These are phyloP conservation scores for Lagria hirta DNA, from an alignment of 2,888 invertebrate genomes.

Conservation along the genomic window DNA sequence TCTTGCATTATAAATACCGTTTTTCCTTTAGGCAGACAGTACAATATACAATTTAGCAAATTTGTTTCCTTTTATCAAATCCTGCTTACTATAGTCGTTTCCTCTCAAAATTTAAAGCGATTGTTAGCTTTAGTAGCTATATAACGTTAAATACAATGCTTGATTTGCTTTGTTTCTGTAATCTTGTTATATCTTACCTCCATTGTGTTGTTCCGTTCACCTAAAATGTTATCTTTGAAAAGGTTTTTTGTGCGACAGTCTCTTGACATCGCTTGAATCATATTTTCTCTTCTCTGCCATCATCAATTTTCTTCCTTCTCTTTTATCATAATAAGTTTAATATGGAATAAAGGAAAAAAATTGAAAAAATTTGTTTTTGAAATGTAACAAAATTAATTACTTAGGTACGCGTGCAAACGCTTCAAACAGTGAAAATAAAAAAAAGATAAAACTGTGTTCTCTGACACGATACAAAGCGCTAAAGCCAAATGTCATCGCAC, in stretches of 20 bases:
- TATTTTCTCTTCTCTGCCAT: constrained; percentile 4
- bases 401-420: too few species aligned
- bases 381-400: too few species aligned
- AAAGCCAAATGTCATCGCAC: constrained; percentile 15
- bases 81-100: too few species aligned
- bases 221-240: constrained; percentile 10
- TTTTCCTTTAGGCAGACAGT: too few species aligned
- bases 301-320: constrained; percentile 12
- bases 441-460: constrained; percentile 9
- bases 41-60: too few species aligned
- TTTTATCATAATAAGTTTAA: too few species aligned
- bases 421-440: constrained; percentile 1
- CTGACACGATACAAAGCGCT: constrained; percentile 12
- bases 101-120: constrained; percentile 7
- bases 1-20: too few species aligned
- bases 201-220: constrained; percentile 10
- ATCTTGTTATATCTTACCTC: constrained; percentile 15
- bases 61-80: constrained; percentile 7
- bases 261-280: constrained; percentile 14
- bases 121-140: constrained; percentile 15
- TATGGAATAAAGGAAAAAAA: too few species aligned
- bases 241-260: constrained; percentile 5
- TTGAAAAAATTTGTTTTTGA: too few species aligned
- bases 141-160: constrained; percentile 12
- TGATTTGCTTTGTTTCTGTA: constrained; percentile 18